These are phyloP conservation scores for Rhynchotus rufescens DNA, from an alignment of 2,797 vertebrate genomes.

Conservation along the genomic window DNA sequence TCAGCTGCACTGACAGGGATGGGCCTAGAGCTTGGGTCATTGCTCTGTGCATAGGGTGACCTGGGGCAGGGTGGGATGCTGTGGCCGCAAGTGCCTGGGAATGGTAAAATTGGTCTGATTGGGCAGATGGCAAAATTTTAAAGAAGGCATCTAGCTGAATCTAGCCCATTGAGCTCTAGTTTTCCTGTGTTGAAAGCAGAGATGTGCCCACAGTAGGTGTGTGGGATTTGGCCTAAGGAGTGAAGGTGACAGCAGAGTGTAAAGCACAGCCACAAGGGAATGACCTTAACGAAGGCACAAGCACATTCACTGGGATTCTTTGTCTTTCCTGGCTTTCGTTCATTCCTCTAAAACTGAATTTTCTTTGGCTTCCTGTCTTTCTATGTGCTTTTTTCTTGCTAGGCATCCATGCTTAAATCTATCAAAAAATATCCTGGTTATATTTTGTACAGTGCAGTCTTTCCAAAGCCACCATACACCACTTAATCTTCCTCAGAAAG, in stretches of 20 bases:
- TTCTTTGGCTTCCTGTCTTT: background rate
- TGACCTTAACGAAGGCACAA: background rate
- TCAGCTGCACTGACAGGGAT: background rate
- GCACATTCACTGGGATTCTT: background rate
- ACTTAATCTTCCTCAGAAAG: background rate
- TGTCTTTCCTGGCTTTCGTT: background rate
- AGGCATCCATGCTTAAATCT: background rate
- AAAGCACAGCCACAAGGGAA: background rate
- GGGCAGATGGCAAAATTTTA: background rate
- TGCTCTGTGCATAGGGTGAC: no score
- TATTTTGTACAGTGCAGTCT: background rate
- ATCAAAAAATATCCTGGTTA: background rate
- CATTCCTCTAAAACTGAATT: background rate
- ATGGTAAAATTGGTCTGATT: background rate
- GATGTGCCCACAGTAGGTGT: background rate
- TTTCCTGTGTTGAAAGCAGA: background rate
- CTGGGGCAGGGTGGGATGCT: background rate
- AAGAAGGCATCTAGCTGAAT: background rate
- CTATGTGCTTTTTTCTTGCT: background rate
- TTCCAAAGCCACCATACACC: background rate
- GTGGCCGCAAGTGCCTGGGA: background rate
- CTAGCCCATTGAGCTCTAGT: background rate
- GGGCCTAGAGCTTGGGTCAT: fast-evolving
- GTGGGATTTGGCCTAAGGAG: background rate
- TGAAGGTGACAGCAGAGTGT: no score